Evolutionary conservation across 2,888 invertebrate species (phyloP), one percentile per base, ranked within the genome.

Genomic region (Ptychoptera contaminata): DNA sequence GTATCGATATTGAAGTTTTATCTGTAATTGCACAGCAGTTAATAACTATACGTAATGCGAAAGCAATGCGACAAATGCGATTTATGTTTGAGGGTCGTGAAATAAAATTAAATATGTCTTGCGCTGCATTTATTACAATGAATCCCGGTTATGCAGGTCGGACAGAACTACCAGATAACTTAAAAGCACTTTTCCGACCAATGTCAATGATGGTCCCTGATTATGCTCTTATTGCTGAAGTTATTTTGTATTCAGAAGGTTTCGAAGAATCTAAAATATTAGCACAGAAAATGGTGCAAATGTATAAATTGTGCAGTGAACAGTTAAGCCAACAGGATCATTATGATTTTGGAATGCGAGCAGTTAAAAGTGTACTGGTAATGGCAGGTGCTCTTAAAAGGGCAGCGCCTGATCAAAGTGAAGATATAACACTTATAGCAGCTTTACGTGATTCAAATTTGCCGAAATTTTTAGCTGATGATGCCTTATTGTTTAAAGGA

Each of bases 151-250:
- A 90, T 58, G 90, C 88, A 1, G 90, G 90, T 0, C 72, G 90
- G 46, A 90, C 88, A 0, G 90, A 90, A 59, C 64, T 91, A 36
- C 90, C 91, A 0, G 90, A 90, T 56, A 91, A 90, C 62, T 66
- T 91, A 48, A 90, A 90, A 58, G 83, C 88, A 1, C 61, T 90
- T 11, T 90, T 90, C 61, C 73, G 90, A 47, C 88, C 90, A 0
- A 79, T 90, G 51, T 73, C 87, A 2, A 90, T 90, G 88, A 90
- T 90, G 88, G 87, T 90, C 35, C 90, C 88, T 0, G 87, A 90
- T 67, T 91, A 91, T 59, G 82, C 81, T 8, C 68, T 87, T 11
- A 87, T 92, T 34, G 88, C 91, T 39, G 91, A 91, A 67, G 90
- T 91, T 4, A 90, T 87, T 49, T 65, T 92, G n/a, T 91, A 91